These are phyloP conservation scores for Campoplex capitator DNA, from an alignment of 2,888 invertebrate genomes.

Conservation along the genomic window DNA sequence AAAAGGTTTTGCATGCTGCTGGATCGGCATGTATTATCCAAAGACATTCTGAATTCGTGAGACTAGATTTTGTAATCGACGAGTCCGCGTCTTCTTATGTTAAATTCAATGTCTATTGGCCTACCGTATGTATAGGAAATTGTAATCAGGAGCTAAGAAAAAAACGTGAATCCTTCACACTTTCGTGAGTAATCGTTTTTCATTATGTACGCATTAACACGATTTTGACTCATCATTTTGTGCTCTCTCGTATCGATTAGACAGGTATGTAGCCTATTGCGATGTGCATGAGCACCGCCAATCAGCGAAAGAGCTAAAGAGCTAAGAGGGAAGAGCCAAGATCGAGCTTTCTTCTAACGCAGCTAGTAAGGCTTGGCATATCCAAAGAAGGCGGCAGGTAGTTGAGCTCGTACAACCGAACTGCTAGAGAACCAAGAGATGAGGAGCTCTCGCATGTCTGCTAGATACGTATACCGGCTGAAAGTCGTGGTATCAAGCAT, in stretches of 20 bases:
- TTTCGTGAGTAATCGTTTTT: background rate
- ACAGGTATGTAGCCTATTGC: background rate
- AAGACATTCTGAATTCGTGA: background rate
- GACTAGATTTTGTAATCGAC: background rate
- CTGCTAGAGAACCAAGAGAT: slow-evolving; percentile 42
- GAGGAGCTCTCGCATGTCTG: slow-evolving; percentile 29
- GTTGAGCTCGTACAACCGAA: slow-evolving; percentile 21
- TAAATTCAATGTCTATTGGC: background rate
- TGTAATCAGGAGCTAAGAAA: background rate
- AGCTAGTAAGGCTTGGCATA: slow-evolving; percentile 23
- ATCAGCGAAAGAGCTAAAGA: slow-evolving; percentile 18
- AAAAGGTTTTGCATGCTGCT: background rate
- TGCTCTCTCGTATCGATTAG: background rate
- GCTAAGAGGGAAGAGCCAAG: slow-evolving; percentile 32
- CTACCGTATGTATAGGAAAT: background rate
- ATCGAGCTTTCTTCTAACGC: slow-evolving; percentile 42
- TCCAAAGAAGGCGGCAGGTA: slow-evolving; percentile 31
- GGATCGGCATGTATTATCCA: background rate
- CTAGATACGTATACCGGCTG: slow-evolving; percentile 31
- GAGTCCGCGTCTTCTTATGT: background rate
- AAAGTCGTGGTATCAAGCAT: slow-evolving; percentile 21
- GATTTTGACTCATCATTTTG: background rate
- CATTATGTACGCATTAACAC: background rate
- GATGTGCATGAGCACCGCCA: background rate
- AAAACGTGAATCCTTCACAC: background rate